Evolutionary conservation across 2,888 invertebrate genomes (phyloP), one percentile per base, ranked within the genome.

Genomic region (Tetheella fluctuosa): DNA sequence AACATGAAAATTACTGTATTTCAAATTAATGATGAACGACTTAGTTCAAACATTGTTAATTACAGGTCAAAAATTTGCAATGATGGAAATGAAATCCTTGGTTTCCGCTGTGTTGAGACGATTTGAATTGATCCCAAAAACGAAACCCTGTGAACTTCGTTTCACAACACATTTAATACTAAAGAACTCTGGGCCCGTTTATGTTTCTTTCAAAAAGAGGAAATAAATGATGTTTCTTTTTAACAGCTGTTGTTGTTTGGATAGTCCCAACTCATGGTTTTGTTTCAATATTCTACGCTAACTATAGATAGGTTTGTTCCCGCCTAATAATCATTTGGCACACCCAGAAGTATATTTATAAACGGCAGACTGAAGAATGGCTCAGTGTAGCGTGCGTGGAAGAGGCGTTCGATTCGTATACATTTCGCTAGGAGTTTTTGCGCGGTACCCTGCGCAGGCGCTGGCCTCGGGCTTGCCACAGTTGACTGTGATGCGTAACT

Each of bases 41-140:
- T 25, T 25, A 39, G 15, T 15, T n/a, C n/a, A 39, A 37, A 42
- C 6, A 7, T 20, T 56, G 39, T 7, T 23, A 59, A 52, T 89
- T 89, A 56, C 83, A 95, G 95, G 95, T 58, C 93, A 95, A 83
- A 94, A 93, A 70, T 95, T 94, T 70, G 95, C 95, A 0, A 93
- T 94, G 84, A 83, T 95, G 79, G 95, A 95, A 77, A 89, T 95
- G 84, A 95, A 95, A 80, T 86, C 91, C 1, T 84, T 92, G 4
- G 71, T 95, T 54, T 89, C 94, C 0, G 87, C 90, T 2, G 80
- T 95, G 53, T 68, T 95, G 34, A 80, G 93, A 17, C 86, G 89
- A 53, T 95, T 88, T 70, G 74, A 80, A 15, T 70, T 95, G 65
- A 71, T 85, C 54, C 89, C 94, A 0, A 87, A 94, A 6, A 92